phyloP scores from a whole-genome alignment of 2,888 invertebrate species.

The Seladonia tumulorum region DNA sequence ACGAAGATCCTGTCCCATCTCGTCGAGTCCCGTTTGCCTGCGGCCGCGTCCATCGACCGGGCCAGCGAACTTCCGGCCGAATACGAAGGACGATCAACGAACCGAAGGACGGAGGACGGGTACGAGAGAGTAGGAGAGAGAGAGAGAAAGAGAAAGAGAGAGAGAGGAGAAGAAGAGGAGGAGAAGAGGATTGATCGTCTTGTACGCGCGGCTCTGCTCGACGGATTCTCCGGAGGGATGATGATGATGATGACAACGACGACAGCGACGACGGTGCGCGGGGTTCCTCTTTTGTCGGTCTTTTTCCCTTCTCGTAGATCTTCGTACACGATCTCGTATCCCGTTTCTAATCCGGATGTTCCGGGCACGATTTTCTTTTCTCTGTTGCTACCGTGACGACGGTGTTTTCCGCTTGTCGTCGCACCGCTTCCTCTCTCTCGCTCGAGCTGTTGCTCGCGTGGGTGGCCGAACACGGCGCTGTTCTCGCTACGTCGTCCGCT shows the following conservation, averaged over 20 bases:
- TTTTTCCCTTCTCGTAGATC: no score
- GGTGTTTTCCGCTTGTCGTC: constrained; percentile 15
- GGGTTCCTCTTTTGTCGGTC: neutral
- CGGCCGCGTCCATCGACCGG: constrained; percentile 40
- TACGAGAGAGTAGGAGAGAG: neutral
- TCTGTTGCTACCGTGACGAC: neutral
- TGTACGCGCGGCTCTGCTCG: neutral
- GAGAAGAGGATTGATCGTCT: constrained; percentile 1
- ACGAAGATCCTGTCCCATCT: constrained; percentile 35
- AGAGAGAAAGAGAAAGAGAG: no score
- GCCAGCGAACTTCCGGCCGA: constrained; percentile 19
- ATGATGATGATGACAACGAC: neutral
- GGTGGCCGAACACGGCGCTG: constrained; percentile 63
- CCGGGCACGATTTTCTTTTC: neutral
- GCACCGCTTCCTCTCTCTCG: constrained; percentile 16
- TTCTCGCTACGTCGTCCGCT: constrained; percentile 67
- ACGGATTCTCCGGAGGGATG: neutral
- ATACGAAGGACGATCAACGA: constrained; percentile 20
- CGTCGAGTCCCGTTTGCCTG: neutral
- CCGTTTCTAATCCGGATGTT: neutral
- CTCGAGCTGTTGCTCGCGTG: constrained; percentile 60
- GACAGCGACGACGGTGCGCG: neutral
- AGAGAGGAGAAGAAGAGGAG: neutral
- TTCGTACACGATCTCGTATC: neutral
- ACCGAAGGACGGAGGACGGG: constrained; percentile 8